Base-by-base conservation (phyloP, 1,140 invertebrate species). In the Zelostemma sp. region DNA sequence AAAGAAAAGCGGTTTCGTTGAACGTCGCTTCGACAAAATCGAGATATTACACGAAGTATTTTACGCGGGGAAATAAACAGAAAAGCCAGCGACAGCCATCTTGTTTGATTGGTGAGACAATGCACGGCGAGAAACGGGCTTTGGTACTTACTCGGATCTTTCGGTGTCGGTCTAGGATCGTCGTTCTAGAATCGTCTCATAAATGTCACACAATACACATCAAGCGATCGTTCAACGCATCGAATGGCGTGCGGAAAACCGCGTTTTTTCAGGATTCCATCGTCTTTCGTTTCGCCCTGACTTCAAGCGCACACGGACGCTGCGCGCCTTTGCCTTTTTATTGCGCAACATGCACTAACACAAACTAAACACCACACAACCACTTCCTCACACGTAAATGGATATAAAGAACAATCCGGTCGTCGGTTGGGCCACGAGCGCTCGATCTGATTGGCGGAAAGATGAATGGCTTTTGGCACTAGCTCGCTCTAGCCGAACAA, bases 31-130 rank as follows among this genome's bases (percentile, higher is more conserved):
- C n/a, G n/a, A n/a, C n/a, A n/a, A n/a, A n/a, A n/a, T n/a, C n/a
- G n/a, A n/a, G n/a, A n/a, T n/a, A n/a, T n/a, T n/a, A n/a, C n/a
- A n/a, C n/a, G n/a, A 6, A 12, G 41, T 35, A 18, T 41, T 60
- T 56, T 60, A 46, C 51, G 45, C 56, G 64, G 57, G 53, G 55
- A 73, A 68, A 64, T 81, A 80, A 80, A 80, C 73, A 80, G 63
- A 48, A 63, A 74, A 64, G 62, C 49, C 65, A 68, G 54, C 35
- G 49, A 60, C 51, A 50, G 79, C 80, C 80, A 81, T 81, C 74
- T 81, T 81, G 76, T 74, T 81, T 73, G 61, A 61, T 51, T 65
- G 43, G 45, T 40, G 31, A 40, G n/a, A 50, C 25, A 67, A 45
- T 60, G 65, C 53, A 50, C 31, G 40, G 16, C 16, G 17, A 40